A percentile compares a stretch with the other conserved stretches of the same genome.
Conservation (phyloP, 2,797 vertebrate genomes). For the Sarcoramphus papa region DNA sequence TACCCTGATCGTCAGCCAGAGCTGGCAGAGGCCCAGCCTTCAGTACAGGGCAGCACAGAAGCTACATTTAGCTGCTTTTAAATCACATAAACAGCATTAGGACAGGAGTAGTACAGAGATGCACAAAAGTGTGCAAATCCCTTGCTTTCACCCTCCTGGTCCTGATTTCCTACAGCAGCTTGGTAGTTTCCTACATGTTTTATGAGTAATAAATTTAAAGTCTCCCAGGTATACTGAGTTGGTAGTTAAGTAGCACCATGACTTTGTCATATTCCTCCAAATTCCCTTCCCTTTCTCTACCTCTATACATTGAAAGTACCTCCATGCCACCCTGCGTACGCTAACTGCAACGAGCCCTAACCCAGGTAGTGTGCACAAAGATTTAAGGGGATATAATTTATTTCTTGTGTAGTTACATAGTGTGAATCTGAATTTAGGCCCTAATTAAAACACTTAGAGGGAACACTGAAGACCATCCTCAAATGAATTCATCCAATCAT, state of each 20-base stretch:
- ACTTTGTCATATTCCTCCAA: neutral
- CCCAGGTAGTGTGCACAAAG: neutral
- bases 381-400: neutral
- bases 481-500: neutral
- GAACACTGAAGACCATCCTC: neutral
- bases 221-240: neutral
- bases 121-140: neutral
- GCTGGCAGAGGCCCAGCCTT: neutral
- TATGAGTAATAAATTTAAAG: neutral
- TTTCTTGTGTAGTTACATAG: neutral
- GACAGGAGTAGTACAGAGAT: neutral
- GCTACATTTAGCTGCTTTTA: neutral
- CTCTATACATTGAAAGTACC: neutral
- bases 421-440: neutral
- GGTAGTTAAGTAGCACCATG: neutral
- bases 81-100: neutral
- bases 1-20: neutral
- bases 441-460: neutral
- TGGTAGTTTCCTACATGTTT: neutral
- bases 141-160: neutral
- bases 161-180: neutral
- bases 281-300: neutral
- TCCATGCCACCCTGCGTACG: accelerated
- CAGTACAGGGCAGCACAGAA: neutral
- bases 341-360: neutral